Percentiles rank a stretch among this genome's conserved stretches.
Conservation (phyloP, 2,113 vertebrate genomes). For the Brachirus orientalis region DNA sequence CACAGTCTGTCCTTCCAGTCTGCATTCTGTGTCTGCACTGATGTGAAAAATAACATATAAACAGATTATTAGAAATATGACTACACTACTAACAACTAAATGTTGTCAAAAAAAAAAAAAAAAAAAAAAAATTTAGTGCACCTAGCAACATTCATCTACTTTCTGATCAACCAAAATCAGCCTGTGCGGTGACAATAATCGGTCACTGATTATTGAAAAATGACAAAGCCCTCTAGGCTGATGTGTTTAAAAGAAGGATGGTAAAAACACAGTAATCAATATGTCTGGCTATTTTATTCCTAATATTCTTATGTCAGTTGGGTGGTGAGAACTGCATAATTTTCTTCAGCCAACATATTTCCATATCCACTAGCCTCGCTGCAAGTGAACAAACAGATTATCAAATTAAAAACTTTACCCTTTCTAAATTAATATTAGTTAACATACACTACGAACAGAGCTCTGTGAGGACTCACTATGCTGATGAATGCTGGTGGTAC, state of each 20-base stretch:
- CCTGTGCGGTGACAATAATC: too few species aligned
- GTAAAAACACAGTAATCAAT: background rate
- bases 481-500: constrained; percentile 3
- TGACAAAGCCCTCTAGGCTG: too few species aligned
- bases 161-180: too few species aligned
- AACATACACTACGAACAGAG: background rate
- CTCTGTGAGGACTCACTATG: constrained; percentile 6
- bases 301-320: background rate
- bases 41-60: too few species aligned
- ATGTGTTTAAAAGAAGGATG: background rate
- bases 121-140: too few species aligned
- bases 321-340: background rate
- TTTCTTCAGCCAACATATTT: background rate
- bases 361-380: background rate
- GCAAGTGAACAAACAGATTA: background rate
- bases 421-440: background rate
- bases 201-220: too few species aligned
- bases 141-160: too few species aligned
- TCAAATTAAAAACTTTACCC: background rate
- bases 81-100: too few species aligned
- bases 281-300: background rate
- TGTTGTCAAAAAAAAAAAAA: too few species aligned
- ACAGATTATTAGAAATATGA: too few species aligned
- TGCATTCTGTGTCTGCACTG: too few species aligned
- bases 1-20: too few species aligned